A percentile compares a stretch with the other conserved stretches of the same genome.
These are phyloP conservation scores for Leptosomus discolor DNA, from an alignment of 2,113 vertebrate genomes.

Conservation along the genomic window DNA sequence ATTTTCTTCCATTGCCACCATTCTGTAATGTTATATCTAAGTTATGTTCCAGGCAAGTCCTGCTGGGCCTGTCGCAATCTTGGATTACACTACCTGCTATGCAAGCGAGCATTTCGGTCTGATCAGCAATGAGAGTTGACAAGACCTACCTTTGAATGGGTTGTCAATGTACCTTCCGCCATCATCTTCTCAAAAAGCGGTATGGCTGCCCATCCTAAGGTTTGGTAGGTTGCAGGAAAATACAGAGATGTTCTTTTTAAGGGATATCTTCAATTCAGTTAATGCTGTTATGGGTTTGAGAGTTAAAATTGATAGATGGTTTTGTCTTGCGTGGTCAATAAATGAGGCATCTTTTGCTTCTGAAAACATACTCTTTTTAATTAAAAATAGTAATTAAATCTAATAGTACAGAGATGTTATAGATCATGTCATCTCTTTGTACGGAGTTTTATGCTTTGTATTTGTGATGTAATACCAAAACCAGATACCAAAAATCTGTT, in stretches of 20 bases:
- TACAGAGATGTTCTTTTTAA: background rate
- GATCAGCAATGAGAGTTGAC: background rate
- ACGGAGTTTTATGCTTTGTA: background rate
- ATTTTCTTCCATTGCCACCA: background rate
- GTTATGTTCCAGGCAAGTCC: background rate
- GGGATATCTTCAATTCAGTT: background rate
- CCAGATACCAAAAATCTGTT: background rate
- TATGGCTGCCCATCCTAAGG: background rate
- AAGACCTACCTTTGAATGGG: background rate
- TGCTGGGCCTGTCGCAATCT: background rate
- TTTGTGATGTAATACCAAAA: background rate
- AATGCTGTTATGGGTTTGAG: background rate
- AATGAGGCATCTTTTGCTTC: background rate
- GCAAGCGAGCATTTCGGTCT: background rate
- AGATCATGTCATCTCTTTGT: background rate
- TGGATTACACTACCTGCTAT: background rate
- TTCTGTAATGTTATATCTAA: background rate
- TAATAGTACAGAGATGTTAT: background rate
- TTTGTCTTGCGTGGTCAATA: background rate
- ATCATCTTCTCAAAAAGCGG: background rate
- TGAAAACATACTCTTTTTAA: background rate
- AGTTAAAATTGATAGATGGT: background rate
- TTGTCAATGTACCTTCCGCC: background rate
- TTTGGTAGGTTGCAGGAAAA: background rate
- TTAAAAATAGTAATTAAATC: background rate